phyloP scores from a whole-genome alignment of 2,797 vertebrate genomes.

The Sparus aurata region DNA sequence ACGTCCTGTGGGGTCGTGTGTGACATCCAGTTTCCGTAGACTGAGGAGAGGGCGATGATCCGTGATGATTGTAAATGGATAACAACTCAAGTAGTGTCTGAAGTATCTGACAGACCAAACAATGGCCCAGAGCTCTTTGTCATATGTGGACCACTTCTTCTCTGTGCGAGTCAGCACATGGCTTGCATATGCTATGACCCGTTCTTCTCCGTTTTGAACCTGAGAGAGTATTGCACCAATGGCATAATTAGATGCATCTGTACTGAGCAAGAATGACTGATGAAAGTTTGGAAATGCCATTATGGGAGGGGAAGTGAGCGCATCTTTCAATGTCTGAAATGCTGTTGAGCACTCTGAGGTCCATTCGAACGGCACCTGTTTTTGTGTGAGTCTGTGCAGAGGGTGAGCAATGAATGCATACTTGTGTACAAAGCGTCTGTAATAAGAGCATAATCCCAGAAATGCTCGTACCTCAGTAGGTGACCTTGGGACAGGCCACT shows the following conservation, averaged over 20 bases:
- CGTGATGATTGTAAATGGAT: conserved; percentile 43
- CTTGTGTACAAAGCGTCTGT: no score
- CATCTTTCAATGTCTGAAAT: no score
- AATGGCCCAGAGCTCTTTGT: conserved; percentile 28
- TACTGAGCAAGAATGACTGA: no score
- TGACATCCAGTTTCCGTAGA: conserved; percentile 29
- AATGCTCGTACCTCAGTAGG: no score
- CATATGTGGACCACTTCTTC: conserved; percentile 38
- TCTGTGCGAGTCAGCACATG: conserved; percentile 30
- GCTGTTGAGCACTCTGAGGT: no score
- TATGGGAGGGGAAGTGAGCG: no score
- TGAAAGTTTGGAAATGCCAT: no score
- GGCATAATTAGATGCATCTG: conserved; percentile 28
- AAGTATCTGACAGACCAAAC: conserved; percentile 42
- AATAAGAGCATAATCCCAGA: no score
- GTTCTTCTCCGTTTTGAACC: conserved; percentile 17
- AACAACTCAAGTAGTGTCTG: conserved; percentile 35
- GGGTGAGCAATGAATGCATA: no score
- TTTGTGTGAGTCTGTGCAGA: no score
- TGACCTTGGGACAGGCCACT: not conserved
- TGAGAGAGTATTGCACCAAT: conserved; percentile 17
- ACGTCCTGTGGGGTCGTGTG: conserved; percentile 13
- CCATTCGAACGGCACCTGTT: no score
- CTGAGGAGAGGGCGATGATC: conserved; percentile 15
- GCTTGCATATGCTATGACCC: conserved; percentile 33